Conservation (phyloP, 2,113 vertebrate species). For the Rhinichthys klamathensis region DNA sequence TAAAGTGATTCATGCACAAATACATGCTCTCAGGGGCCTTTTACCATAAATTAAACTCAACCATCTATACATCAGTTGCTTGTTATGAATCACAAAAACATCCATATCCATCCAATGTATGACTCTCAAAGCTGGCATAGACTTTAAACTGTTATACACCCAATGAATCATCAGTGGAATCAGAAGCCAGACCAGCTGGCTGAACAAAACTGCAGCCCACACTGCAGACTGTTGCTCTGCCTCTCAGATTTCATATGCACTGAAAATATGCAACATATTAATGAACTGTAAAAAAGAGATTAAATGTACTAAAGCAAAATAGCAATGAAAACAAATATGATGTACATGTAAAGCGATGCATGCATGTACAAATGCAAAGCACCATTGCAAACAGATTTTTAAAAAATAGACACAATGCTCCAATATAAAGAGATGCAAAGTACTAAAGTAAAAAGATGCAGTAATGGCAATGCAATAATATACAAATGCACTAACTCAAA, state of each 20-base stretch:
- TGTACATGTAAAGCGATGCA: neutral
- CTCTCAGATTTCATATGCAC: neutral
- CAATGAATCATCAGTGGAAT: conserved; percentile 18
- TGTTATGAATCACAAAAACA: neutral
- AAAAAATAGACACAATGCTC: no score
- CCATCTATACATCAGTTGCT: neutral
- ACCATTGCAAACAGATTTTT: neutral
- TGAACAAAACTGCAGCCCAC: conserved; percentile 29
- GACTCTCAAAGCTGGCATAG: neutral
- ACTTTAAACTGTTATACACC: neutral
- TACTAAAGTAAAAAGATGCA: neutral
- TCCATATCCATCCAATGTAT: neutral
- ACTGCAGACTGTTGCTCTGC: conserved; percentile 8
- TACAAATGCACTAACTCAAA: neutral
- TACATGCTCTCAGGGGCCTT: neutral
- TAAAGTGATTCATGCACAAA: neutral
- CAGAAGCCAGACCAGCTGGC: conserved; percentile 37
- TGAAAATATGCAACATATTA: neutral
- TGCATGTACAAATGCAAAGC: neutral
- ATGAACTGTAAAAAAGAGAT: neutral
- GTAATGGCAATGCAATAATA: neutral
- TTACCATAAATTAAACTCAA: neutral
- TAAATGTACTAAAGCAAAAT: neutral
- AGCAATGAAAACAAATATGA: neutral
- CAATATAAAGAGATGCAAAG: neutral